Conservation (phyloP, 1,140 invertebrate species). For the Drosophila navojoa region DNA sequence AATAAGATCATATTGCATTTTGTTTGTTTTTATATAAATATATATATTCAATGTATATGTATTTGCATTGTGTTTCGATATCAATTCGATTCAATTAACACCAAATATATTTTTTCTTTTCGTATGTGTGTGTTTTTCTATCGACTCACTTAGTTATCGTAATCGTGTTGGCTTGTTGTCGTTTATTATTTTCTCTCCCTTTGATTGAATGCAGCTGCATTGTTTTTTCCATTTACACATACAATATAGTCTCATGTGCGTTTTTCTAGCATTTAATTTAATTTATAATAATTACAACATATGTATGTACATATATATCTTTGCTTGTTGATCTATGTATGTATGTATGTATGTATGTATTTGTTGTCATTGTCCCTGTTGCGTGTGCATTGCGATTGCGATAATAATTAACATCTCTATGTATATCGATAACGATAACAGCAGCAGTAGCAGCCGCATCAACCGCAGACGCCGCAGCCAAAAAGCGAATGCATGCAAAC, state of each 20-base stretch:
- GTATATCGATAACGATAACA: slow-evolving; percentile 16
- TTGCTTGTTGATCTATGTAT: slow-evolving; percentile 9
- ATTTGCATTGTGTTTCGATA: slow-evolving; percentile 25
- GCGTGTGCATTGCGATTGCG: slow-evolving; percentile 14
- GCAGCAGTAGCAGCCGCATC: slow-evolving; percentile 11
- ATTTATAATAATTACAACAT: background rate
- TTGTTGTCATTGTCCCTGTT: slow-evolving; percentile 11
- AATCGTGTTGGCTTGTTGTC: slow-evolving; percentile 6
- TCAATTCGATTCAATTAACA: slow-evolving; percentile 18
- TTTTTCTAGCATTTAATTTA: background rate
- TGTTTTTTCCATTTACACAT: slow-evolving; percentile 5
- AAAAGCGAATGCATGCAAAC: slow-evolving; percentile 28
- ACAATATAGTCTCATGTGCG: background rate
- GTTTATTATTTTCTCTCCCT: background rate
- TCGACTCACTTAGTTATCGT: slow-evolving; percentile 11
- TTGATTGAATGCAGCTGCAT: slow-evolving; percentile 1
- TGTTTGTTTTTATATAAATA: slow-evolving; percentile 3
- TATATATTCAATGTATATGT: slow-evolving; percentile 4
- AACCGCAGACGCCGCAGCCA: slow-evolving; percentile 2
- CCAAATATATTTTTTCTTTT: slow-evolving; percentile 2
- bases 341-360: slow-evolving; percentile 12
- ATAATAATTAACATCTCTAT: background rate
- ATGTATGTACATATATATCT: background rate
- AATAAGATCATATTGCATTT: slow-evolving; percentile 34
- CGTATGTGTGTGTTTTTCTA: background rate